phyloP scores from a whole-genome alignment of 1,140 invertebrate species.

The Teleopsis dalmanni region DNA sequence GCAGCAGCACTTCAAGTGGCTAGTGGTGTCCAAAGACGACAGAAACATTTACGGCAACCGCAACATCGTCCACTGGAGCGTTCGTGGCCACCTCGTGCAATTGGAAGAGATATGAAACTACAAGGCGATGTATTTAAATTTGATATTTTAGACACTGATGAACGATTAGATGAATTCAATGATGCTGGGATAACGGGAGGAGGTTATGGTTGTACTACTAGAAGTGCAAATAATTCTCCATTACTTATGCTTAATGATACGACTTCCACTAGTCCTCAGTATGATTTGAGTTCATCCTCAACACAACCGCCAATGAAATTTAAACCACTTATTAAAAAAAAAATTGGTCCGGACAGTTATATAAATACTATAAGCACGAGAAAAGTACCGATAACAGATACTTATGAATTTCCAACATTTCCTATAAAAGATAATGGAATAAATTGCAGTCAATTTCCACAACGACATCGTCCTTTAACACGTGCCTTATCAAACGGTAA shows the following conservation, averaged over 20 bases:
- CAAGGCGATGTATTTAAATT: slow-evolving; percentile 64
- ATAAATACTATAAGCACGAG: slow-evolving; percentile 55
- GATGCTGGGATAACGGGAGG: slow-evolving; percentile 13
- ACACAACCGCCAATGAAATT: slow-evolving; percentile 39
- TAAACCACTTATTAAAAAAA: slow-evolving; percentile 53
- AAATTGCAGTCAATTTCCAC: slow-evolving; percentile 22
- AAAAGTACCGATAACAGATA: slow-evolving; percentile 46
- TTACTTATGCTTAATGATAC: slow-evolving; percentile 14
- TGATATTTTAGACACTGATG: slow-evolving; percentile 66
- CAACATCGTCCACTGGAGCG: slow-evolving; percentile 53
- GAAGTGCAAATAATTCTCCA: slow-evolving; percentile 24
- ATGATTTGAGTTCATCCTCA: slow-evolving; percentile 8
- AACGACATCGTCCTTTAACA: slow-evolving; percentile 40
- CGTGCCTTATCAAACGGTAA: slow-evolving; percentile 40
- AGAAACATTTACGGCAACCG: slow-evolving; percentile 30
- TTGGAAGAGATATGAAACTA: slow-evolving; percentile 36
- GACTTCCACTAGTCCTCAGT: slow-evolving; percentile 13
- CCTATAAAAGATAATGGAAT: slow-evolving; percentile 24
- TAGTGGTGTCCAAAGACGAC: slow-evolving; percentile 17
- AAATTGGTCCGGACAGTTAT: slow-evolving; percentile 60
- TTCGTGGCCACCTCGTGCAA: slow-evolving; percentile 48
- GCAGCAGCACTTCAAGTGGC: slow-evolving; percentile 26
- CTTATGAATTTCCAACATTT: slow-evolving; percentile 50
- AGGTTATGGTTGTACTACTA: slow-evolving; percentile 16
- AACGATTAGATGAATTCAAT: slow-evolving; percentile 31